A percentile compares a stretch with the other conserved stretches of the same genome.
Evolutionary conservation across 2,888 invertebrate genomes (phyloP).

Genomic region (Nemapogon koenigi): DNA sequence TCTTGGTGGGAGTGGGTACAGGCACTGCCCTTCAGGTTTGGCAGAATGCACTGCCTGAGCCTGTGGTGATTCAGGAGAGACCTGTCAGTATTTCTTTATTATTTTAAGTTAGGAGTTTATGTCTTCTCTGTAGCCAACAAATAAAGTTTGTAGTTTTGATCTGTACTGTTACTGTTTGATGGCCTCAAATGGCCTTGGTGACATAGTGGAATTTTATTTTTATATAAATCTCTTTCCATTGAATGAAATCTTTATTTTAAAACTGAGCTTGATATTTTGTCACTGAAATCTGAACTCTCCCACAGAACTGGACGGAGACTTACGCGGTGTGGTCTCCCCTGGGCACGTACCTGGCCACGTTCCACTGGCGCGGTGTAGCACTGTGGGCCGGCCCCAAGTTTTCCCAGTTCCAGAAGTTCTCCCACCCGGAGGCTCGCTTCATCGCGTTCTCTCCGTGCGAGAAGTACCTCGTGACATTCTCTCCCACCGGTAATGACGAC

Average conservation of each 20-base stretch:
- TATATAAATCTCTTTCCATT: too few species aligned
- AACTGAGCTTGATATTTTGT: too few species aligned
- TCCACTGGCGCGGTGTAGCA: constrained; percentile 94
- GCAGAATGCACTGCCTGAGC: constrained; percentile 90
- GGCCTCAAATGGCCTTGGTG: too few species aligned
- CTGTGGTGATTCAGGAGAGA: constrained; percentile 80
- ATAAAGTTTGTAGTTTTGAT: too few species aligned
- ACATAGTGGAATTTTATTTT: too few species aligned
- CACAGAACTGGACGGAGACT: constrained; percentile 94
- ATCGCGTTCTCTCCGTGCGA: constrained; percentile 98
- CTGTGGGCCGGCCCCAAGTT: constrained; percentile 97
- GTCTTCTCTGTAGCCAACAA: too few species aligned
- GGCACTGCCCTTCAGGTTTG: constrained; percentile 84
- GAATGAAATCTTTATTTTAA: too few species aligned
- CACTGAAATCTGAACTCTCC: too few species aligned
- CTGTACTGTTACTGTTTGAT: too few species aligned
- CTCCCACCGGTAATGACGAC: constrained; percentile 79
- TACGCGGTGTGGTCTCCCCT: constrained; percentile 97
- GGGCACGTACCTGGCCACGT: constrained; percentile 95
- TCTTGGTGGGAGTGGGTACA: constrained; percentile 85
- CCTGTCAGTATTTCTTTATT: too few species aligned
- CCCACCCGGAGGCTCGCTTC: constrained; percentile 88
- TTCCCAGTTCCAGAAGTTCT: constrained; percentile 89
- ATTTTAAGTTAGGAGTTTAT: too few species aligned
- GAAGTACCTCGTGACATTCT: constrained; percentile 94